These are phyloP conservation scores for Acanthosoma haemorrhoidale DNA, from an alignment of 2,888 invertebrate species.

Conservation along the genomic window DNA sequence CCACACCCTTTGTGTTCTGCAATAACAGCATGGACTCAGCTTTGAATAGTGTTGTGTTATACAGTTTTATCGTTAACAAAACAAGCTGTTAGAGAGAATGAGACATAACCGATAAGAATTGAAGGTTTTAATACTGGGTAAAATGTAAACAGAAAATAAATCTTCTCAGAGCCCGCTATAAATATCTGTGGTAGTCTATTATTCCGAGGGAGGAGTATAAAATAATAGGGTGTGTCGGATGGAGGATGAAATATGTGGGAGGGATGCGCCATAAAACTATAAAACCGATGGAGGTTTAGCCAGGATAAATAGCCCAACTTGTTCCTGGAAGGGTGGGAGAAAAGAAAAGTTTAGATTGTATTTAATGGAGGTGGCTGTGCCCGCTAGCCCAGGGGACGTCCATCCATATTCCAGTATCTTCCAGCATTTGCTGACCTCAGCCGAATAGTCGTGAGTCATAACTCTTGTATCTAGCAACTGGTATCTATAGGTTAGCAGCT, in stretches of 20 bases:
- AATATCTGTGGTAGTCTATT: neutral
- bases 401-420: constrained; percentile 8
- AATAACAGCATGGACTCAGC: too few species aligned
- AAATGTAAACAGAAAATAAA: constrained; percentile 5
- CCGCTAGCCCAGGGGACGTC: neutral
- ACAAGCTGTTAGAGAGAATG: too few species aligned
- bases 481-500: too few species aligned
- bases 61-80: too few species aligned
- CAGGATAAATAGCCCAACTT: too few species aligned
- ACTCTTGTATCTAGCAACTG: too few species aligned
- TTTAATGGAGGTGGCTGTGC: neutral
- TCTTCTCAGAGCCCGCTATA: neutral
- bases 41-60: too few species aligned
- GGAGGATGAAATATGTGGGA: neutral
- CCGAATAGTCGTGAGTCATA: neutral
- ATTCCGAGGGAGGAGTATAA: neutral
- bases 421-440: neutral
- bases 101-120: too few species aligned
- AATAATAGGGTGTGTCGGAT: constrained; percentile 3
- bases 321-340: too few species aligned
- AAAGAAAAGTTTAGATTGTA: constrained; percentile 3
- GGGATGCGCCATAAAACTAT: constrained; percentile 1
- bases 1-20: too few species aligned
- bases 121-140: too few species aligned
- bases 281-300: constrained; percentile 8